Percentiles rank a stretch among this genome's conserved stretches.
Conservation (phyloP, 2,113 vertebrate genomes). For the Tringa solitaria region DNA sequence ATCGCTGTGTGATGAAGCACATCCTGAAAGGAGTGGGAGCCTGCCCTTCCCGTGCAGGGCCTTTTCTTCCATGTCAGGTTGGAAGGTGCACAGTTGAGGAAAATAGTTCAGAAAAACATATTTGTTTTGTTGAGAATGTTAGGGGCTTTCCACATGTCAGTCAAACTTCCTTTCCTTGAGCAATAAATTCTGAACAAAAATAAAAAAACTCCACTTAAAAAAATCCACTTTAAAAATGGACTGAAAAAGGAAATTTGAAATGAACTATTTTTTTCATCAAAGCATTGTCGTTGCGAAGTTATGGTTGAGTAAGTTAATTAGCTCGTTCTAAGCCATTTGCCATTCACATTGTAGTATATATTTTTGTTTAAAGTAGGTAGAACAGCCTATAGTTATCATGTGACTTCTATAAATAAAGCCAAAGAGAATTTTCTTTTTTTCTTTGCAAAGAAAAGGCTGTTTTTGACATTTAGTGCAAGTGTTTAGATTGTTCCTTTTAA, state of each 20-base stretch:
- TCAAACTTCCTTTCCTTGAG: not conserved
- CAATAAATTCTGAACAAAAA: not conserved
- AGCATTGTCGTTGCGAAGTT: not conserved
- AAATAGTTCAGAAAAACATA: not conserved
- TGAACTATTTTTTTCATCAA: not conserved
- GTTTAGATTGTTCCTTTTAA: not conserved
- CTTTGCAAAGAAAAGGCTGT: not conserved
- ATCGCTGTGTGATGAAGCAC: not conserved
- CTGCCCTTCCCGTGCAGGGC: rapidly evolving
- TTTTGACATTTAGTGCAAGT: constrained; percentile 5
- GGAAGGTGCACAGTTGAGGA: not conserved
- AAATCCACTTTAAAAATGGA: not conserved
- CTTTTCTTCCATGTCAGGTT: not conserved
- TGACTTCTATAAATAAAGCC: not conserved
- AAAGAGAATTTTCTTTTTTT: not conserved
- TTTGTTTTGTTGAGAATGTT: not conserved
- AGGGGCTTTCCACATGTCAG: not conserved
- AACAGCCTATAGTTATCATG: not conserved
- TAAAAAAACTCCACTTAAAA: not conserved
- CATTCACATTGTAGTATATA: not conserved
- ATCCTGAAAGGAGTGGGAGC: not conserved
- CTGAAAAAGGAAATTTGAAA: not conserved
- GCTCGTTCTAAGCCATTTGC: not conserved
- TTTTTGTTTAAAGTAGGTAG: not conserved
- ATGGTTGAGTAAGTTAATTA: not conserved